phyloP scores from a whole-genome alignment of 2,113 vertebrate genomes.

The Mustelus asterias region DNA sequence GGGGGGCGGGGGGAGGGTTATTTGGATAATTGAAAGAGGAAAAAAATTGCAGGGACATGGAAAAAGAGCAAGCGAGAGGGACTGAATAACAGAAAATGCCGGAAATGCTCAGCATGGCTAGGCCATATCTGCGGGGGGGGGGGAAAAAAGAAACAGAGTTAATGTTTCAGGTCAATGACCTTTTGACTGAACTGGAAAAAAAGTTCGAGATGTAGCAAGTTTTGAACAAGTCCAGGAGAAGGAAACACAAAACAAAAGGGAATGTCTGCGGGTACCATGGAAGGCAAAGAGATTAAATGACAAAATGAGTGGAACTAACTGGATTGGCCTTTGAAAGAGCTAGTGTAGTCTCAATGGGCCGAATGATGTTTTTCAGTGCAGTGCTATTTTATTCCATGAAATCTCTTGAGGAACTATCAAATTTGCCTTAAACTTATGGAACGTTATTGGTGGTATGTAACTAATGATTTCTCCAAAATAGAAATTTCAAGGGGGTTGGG shows the following conservation, averaged over 20 bases:
- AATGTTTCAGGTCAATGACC: neutral
- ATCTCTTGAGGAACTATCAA: neutral
- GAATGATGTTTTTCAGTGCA: neutral
- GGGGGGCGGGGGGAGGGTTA: too few species aligned
- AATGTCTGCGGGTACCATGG: neutral
- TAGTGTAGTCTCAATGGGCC: too few species aligned
- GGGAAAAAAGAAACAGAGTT: neutral
- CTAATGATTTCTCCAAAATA: neutral
- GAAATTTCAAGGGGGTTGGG: neutral
- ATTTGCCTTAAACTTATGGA: neutral
- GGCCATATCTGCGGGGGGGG: neutral
- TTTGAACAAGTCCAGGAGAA: neutral
- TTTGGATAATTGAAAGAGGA: neutral
- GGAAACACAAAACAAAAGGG: too few species aligned
- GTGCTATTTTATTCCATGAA: neutral
- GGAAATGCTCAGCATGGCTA: neutral
- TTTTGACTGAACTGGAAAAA: neutral
- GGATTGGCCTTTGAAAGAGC: neutral
- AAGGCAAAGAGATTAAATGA: neutral
- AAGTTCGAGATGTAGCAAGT: neutral
- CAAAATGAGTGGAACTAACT: neutral
- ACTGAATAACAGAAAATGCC: neutral
- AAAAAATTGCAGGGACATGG: neutral
- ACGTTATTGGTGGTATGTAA: neutral
- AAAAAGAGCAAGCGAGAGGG: neutral